A percentile compares a stretch with the other conserved stretches of the same genome.
These are phyloP conservation scores for Apamea anceps DNA, from an alignment of 2,888 invertebrate genomes.

Conservation along the genomic window DNA sequence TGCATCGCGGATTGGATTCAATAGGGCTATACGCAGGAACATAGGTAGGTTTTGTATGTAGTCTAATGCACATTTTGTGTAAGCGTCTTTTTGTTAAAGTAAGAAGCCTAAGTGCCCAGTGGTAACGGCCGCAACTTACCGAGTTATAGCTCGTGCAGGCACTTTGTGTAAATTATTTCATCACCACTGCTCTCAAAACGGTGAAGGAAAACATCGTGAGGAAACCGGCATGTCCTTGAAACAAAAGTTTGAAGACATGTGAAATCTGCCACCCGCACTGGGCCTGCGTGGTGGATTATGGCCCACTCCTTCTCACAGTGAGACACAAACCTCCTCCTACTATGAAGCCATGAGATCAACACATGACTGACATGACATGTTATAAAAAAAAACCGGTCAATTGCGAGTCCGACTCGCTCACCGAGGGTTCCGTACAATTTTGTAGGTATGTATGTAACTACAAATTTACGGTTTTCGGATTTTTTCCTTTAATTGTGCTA, in stretches of 20 bases:
- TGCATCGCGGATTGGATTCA: slow-evolving; percentile 6
- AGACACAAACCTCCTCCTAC: no score
- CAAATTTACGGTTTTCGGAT: no score
- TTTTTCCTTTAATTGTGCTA: no score
- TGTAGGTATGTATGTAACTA: no score
- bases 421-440: no score
- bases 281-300: not conserved
- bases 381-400: no score
- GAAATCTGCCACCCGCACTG: not conserved
- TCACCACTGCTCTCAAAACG: not conserved
- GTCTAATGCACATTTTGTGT: not conserved
- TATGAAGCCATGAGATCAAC: no score
- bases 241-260: not conserved
- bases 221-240: not conserved
- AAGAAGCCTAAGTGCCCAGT: not conserved
- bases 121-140: not conserved
- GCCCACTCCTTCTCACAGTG: not conserved
- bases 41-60: not conserved
- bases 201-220: not conserved
- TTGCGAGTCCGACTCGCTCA: no score
- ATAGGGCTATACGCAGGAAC: not conserved
- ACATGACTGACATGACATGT: no score
- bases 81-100: not conserved
- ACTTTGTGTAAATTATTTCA: not conserved
- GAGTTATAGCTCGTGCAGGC: not conserved